These are phyloP conservation scores for Pogonocichla stellata DNA, from an alignment of 2,113 vertebrate genomes.

Conservation along the genomic window DNA sequence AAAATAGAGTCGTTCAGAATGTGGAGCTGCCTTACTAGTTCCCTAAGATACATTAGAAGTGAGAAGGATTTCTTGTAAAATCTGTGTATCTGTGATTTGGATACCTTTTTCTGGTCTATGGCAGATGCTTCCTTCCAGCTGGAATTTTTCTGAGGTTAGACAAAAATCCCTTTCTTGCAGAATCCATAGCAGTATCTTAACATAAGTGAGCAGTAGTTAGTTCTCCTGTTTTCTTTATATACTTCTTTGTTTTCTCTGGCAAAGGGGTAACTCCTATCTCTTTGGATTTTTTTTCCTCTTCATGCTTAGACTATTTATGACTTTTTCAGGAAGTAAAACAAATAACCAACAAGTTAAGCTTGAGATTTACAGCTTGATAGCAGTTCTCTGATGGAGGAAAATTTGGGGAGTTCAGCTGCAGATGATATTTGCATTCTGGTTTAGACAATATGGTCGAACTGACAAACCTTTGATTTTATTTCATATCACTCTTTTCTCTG, in stretches of 20 bases:
- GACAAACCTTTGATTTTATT: neutral
- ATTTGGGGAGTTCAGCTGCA: neutral
- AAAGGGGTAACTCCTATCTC: neutral
- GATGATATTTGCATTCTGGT: neutral
- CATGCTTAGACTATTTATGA: neutral
- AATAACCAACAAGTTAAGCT: neutral
- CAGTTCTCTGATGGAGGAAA: neutral
- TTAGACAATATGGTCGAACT: neutral
- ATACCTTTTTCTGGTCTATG: neutral
- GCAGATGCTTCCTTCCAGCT: neutral
- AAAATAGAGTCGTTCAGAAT: neutral
- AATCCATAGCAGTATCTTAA: neutral
- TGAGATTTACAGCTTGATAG: neutral
- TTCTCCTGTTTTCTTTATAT: neutral
- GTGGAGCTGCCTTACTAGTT: neutral
- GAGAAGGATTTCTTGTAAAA: neutral
- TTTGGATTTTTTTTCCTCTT: neutral
- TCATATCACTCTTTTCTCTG: neutral
- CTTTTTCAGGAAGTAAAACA: neutral
- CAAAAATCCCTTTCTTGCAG: neutral
- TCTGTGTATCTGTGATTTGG: neutral
- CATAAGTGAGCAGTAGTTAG: neutral
- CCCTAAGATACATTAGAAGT: neutral
- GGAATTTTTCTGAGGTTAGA: neutral
- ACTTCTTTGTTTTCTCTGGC: neutral